Conservation (phyloP, 1,140 invertebrate genomes). For the Bombus superbus region DNA sequence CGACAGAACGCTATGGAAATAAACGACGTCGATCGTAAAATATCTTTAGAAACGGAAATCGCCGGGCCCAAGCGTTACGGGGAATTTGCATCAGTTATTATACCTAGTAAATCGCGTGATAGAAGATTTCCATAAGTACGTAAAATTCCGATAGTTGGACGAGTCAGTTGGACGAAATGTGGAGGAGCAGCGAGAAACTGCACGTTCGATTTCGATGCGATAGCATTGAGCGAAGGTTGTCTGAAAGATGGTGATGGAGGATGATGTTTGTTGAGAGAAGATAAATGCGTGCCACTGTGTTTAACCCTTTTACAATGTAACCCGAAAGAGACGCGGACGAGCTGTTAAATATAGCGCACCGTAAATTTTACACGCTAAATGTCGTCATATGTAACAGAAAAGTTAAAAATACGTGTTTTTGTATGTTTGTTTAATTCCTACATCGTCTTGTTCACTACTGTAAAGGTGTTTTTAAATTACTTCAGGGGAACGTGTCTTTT, state of each 20-base stretch:
- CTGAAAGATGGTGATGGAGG: background rate
- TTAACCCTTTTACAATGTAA: background rate
- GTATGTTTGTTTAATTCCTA: background rate
- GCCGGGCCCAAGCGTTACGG: background rate
- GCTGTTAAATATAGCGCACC: background rate
- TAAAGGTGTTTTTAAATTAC: too few relatives aligned
- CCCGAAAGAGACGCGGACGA: background rate
- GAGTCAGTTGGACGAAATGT: background rate
- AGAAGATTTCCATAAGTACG: too few relatives aligned
- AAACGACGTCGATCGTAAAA: constrained; percentile 29
- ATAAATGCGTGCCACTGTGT: background rate
- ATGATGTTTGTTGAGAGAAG: background rate
- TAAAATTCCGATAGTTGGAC: background rate
- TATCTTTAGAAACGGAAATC: constrained; percentile 42
- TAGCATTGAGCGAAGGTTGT: background rate
- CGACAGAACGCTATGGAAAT: constrained; percentile 37
- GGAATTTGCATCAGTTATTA: background rate
- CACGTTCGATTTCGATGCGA: background rate
- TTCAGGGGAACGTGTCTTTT: too few relatives aligned
- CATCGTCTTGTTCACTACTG: background rate
- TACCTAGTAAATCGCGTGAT: background rate
- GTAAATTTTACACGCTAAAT: background rate
- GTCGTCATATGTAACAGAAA: background rate
- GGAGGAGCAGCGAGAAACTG: background rate
- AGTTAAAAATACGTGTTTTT: background rate